Conservation (phyloP, 1,140 invertebrate species). For the Adoxophyes honmai region DNA sequence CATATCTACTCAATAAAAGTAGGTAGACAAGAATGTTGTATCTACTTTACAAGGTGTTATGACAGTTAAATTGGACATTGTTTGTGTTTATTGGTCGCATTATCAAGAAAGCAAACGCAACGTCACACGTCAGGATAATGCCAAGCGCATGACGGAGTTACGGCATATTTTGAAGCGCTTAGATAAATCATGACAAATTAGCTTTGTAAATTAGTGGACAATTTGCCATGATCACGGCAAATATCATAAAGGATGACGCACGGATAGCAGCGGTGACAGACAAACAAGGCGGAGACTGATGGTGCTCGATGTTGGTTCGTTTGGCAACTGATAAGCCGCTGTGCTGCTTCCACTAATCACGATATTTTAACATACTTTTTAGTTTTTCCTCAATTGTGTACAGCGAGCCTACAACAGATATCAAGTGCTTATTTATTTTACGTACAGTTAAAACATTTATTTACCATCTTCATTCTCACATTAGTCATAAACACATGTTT, state of each 20-base stretch:
- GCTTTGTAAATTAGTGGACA: constrained; percentile 29
- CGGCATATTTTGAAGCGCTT: constrained; percentile 44
- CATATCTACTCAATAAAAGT: background rate
- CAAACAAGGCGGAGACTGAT: constrained; percentile 31
- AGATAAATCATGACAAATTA: constrained; percentile 64
- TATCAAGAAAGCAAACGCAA: constrained; percentile 21
- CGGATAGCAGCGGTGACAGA: constrained; percentile 38
- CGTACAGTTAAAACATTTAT: too few relatives aligned
- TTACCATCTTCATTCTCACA: too few relatives aligned
- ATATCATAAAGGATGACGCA: constrained; percentile 52
- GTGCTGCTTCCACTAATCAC: too few relatives aligned
- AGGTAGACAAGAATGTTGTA: background rate
- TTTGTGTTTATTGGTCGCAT: constrained; percentile 28
- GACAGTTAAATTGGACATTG: constrained; percentile 1
- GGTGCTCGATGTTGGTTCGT: background rate
- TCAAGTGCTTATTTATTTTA: too few relatives aligned
- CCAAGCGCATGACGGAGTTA: constrained; percentile 38
- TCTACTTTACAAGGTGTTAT: background rate
- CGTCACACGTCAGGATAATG: constrained; percentile 26
- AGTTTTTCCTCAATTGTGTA: too few relatives aligned
- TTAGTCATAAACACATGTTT: too few relatives aligned
- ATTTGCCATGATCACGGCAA: constrained; percentile 50
- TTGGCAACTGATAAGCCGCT: constrained; percentile 3
- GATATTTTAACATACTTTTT: too few relatives aligned
- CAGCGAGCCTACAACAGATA: too few relatives aligned